A percentile compares a stretch with the other conserved stretches of the same genome.
Evolutionary conservation across 2,888 invertebrate species (phyloP).

Genomic region (Lycaena phlaeas): DNA sequence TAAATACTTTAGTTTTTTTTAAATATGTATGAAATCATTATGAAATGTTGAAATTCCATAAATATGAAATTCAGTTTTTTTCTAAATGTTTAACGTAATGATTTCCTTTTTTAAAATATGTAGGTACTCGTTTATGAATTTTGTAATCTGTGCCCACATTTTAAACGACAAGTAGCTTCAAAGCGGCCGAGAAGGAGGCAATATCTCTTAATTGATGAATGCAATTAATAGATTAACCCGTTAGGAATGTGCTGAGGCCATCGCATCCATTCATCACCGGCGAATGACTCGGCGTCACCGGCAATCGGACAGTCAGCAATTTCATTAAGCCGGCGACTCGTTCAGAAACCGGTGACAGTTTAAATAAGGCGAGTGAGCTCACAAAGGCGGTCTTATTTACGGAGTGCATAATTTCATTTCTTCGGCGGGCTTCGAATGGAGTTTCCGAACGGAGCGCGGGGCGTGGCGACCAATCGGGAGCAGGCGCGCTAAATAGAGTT

Average conservation of each 20-base stretch:
- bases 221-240: slow-evolving; percentile 17
- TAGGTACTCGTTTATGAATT: no score
- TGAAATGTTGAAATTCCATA: no score
- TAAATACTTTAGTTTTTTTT: no score
- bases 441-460: slow-evolving; percentile 29
- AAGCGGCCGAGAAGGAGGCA: no score
- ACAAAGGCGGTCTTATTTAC: slow-evolving; percentile 57
- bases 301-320: slow-evolving; percentile 25
- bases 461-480: slow-evolving; percentile 65
- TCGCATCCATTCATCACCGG: slow-evolving; percentile 18
- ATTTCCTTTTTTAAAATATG: no score
- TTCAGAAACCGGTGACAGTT: slow-evolving; percentile 29
- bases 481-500: slow-evolving; percentile 60
- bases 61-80: no score
- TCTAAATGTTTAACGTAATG: no score
- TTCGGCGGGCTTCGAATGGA: slow-evolving; percentile 37
- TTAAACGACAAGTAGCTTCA: no score
- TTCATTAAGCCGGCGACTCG: slow-evolving; percentile 30
- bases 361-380: slow-evolving; percentile 41
- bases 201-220: slow-evolving; percentile 8
- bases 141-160: no score
- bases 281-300: slow-evolving; percentile 16
- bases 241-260: slow-evolving; percentile 13
- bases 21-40: no score
- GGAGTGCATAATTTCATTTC: slow-evolving; percentile 65